A percentile compares a stretch with the other conserved stretches of the same genome.
phyloP scores from a whole-genome alignment of 2,113 vertebrate genomes.

The Neolamprologus kungweensis region DNA sequence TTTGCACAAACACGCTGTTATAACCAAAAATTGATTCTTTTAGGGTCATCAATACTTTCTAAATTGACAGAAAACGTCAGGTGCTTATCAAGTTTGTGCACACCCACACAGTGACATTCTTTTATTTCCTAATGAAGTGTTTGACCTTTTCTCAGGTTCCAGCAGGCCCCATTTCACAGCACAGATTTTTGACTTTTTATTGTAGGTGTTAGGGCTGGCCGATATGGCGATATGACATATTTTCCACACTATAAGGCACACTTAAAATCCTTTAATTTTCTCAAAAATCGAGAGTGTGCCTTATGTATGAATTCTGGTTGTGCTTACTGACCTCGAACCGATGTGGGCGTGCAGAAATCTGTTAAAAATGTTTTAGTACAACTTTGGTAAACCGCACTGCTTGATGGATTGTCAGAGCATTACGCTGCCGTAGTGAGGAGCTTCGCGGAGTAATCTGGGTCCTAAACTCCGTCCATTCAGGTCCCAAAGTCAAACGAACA shows the following conservation, averaged over 20 bases:
- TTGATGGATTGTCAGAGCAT: too few relatives aligned
- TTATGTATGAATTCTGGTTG: too few relatives aligned
- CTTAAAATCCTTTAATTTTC: too few relatives aligned
- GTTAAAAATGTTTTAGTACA: too few relatives aligned
- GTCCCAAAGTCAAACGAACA: too few relatives aligned
- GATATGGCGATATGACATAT: rapidly evolving
- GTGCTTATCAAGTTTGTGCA: neutral
- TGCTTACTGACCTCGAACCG: too few relatives aligned
- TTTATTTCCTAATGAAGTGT: neutral
- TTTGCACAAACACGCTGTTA: rapidly evolving
- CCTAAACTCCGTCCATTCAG: rapidly evolving
- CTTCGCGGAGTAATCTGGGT: too few relatives aligned
- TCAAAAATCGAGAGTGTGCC: too few relatives aligned
- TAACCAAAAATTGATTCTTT: neutral
- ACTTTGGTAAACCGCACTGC: rapidly evolving
- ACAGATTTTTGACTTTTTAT: neutral
- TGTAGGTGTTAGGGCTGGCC: neutral
- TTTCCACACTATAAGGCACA: rapidly evolving
- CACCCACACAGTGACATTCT: neutral
- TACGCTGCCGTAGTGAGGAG: rapidly evolving
- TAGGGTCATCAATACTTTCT: neutral
- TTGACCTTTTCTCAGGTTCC: neutral
- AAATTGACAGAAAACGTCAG: neutral
- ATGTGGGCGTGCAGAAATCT: rapidly evolving
- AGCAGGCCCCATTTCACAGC: neutral